Conservation (phyloP, 2,113 vertebrate genomes). For the Lates calcarifer region DNA sequence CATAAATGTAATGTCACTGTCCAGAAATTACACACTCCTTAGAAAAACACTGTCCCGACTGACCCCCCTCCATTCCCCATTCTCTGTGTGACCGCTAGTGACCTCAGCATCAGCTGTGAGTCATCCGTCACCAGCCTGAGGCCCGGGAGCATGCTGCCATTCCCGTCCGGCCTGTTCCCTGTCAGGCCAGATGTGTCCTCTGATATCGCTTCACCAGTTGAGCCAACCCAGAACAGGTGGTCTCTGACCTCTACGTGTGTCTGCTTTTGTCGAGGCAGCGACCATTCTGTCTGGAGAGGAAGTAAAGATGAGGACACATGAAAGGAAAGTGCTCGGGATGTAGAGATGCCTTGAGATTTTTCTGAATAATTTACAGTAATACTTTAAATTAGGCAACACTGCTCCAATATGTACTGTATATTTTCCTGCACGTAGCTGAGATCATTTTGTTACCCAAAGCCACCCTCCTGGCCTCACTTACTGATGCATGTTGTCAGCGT, state of each 20-base stretch:
- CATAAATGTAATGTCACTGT: background rate
- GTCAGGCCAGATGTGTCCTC: conserved; percentile 79
- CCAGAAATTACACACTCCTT: conserved; percentile 1
- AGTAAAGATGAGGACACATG: conserved; percentile 1
- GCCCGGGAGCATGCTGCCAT: conserved; percentile 57
- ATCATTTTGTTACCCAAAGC: background rate
- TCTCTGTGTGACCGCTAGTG: conserved; percentile 45
- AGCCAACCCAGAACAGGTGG: conserved; percentile 66
- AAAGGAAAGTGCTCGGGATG: conserved; percentile 13
- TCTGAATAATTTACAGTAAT: background rate
- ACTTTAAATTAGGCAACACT: background rate
- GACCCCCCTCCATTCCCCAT: conserved; percentile 15
- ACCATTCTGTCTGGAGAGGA: conserved; percentile 13
- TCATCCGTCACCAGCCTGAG: conserved; percentile 63
- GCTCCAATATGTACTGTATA: background rate
- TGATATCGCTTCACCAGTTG: conserved; percentile 63
- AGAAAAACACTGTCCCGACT: conserved; percentile 21
- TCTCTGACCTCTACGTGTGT: conserved; percentile 64
- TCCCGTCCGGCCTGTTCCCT: conserved; percentile 68
- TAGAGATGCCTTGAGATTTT: background rate
- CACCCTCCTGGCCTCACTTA: background rate
- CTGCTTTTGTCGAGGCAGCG: conserved; percentile 16
- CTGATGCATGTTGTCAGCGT: background rate
- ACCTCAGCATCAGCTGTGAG: conserved; percentile 72
- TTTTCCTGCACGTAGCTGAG: background rate